Evolutionary conservation across 2,113 vertebrate species (phyloP).

Genomic region (Rhabdomys dilectus): DNA sequence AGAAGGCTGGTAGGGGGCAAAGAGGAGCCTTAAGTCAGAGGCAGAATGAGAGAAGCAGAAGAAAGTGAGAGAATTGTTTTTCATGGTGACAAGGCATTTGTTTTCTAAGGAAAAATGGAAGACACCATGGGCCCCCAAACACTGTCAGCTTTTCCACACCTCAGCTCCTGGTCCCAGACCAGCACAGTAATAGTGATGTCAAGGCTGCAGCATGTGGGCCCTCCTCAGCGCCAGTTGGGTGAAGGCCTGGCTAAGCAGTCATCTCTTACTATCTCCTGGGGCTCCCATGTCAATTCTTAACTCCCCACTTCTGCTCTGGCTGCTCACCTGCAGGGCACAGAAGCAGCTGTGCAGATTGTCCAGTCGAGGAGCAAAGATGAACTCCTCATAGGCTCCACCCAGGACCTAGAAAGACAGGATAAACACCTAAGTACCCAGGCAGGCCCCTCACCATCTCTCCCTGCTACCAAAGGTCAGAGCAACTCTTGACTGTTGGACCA

Average conservation of each 20-base stretch:
- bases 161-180: neutral
- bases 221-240: neutral
- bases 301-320: neutral
- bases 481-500: neutral
- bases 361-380: slow-evolving; percentile 96
- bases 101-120: neutral
- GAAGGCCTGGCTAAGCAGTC: neutral
- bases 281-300: neutral
- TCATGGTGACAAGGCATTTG: neutral
- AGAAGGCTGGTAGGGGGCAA: neutral
- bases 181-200: neutral
- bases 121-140: neutral
- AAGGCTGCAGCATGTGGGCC: neutral
- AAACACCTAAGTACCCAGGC: neutral
- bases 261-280: neutral
- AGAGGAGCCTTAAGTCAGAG: neutral
- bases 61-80: neutral
- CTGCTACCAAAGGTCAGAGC: neutral
- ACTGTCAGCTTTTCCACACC: neutral
- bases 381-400: slow-evolving; percentile 95
- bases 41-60: fast-evolving
- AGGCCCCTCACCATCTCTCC: neutral
- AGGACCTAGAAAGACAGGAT: slow-evolving; percentile 87
- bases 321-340: slow-evolving; percentile 95
- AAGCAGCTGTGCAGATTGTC: slow-evolving; percentile 99